phyloP scores from a whole-genome alignment of 2,797 vertebrate genomes.

The Poeciliopsis turneri region DNA sequence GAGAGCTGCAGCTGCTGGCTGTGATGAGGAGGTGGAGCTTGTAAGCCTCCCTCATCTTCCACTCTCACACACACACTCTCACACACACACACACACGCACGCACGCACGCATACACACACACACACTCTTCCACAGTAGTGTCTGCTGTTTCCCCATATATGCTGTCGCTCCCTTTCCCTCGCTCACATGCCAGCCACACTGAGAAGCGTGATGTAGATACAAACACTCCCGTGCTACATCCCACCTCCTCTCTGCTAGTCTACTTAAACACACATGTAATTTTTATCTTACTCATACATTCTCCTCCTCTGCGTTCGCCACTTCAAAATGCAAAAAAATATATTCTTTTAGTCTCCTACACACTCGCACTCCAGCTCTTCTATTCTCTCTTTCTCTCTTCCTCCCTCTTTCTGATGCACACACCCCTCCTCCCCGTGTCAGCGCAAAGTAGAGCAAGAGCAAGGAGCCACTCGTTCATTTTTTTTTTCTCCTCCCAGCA shows the following conservation, averaged over 20 bases:
- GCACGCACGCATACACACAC: not conserved
- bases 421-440: slow-evolving; percentile 65
- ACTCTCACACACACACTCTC: not conserved
- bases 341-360: slow-evolving; percentile 45
- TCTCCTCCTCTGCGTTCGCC: slow-evolving; percentile 35
- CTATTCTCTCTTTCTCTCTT: slow-evolving; percentile 21
- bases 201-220: slow-evolving; percentile 30
- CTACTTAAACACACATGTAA: slow-evolving; percentile 13
- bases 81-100: not conserved
- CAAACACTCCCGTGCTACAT: slow-evolving; percentile 8
- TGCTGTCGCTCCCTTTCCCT: slow-evolving; percentile 36
- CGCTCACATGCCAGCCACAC: slow-evolving; percentile 29
- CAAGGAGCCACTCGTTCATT: slow-evolving; percentile 64
- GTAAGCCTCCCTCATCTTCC: slow-evolving; percentile 11
- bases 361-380: slow-evolving; percentile 20
- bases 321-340: slow-evolving; percentile 35
- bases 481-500: slow-evolving; percentile 28
- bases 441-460: slow-evolving; percentile 75
- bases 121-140: slow-evolving; percentile 3
- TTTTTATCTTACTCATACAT: slow-evolving; percentile 27
- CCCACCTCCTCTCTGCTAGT: slow-evolving; percentile 21
- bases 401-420: slow-evolving; percentile 26
- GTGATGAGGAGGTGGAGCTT: slow-evolving; percentile 71
- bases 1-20: slow-evolving; percentile 59
- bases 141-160: slow-evolving; percentile 41